Evolutionary conservation across 2,888 invertebrate genomes (phyloP).

Genomic region (Neocrepidodera transversa): DNA sequence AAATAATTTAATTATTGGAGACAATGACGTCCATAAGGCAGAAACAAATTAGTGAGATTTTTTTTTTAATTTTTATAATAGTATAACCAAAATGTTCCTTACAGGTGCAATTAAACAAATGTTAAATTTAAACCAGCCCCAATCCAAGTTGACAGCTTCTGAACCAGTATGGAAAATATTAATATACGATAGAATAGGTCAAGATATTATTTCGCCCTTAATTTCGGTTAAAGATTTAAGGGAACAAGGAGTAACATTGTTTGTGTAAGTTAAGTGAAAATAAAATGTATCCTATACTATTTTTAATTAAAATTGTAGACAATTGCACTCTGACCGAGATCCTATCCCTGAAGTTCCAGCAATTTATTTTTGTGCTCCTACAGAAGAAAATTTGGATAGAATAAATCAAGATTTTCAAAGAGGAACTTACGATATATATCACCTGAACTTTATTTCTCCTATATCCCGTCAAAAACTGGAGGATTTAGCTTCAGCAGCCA

Average conservation of each 20-base stretch:
- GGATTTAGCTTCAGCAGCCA: conserved; percentile 90
- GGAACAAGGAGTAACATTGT: conserved; percentile 95
- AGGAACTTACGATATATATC: conserved; percentile 92
- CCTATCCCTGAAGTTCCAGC: conserved; percentile 99
- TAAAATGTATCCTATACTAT: neutral
- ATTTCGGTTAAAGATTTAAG: conserved; percentile 94
- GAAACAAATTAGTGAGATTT: conserved; percentile 72
- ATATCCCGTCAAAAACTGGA: conserved; percentile 93
- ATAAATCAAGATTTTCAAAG: conserved; percentile 90
- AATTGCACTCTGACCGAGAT: conserved; percentile 86
- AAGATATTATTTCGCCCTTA: conserved; percentile 97
- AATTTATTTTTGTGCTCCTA: conserved; percentile 96
- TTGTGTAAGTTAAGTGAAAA: conserved; percentile 76
- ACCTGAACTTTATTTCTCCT: conserved; percentile 96
- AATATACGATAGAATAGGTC: conserved; percentile 94
- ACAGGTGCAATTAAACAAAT: conserved; percentile 92
- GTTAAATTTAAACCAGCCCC: conserved; percentile 88
- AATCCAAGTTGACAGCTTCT: conserved; percentile 75
- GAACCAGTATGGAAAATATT: conserved; percentile 97
- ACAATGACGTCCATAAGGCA: conserved; percentile 73
- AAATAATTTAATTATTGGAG: no score
- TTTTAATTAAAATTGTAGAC: conserved; percentile 63
- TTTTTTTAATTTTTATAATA: conserved; percentile 13
- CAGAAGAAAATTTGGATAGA: conserved; percentile 93
- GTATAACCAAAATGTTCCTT: conserved; percentile 24